Conservation (phyloP, 2,888 invertebrate species). For the Drosophila sordidapex region DNA sequence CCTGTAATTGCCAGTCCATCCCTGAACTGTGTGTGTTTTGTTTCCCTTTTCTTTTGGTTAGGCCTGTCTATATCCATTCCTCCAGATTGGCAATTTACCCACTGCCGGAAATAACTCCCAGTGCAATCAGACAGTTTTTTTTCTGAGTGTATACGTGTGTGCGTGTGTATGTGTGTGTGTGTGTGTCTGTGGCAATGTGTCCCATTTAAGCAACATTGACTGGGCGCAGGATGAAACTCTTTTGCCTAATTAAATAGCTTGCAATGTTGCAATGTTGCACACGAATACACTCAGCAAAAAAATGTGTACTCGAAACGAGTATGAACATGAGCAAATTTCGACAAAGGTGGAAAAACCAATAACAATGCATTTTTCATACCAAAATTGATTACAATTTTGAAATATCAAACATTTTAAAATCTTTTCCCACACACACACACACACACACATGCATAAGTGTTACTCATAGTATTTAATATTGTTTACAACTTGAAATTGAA, state of each 20-base stretch:
- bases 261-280: conserved; percentile 33
- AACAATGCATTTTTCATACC: not conserved
- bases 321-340: not conserved
- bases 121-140: not conserved
- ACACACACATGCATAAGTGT: not conserved
- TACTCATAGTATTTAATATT: no score
- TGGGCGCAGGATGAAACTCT: conserved; percentile 31
- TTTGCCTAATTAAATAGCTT: conserved; percentile 71
- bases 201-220: conserved; percentile 58
- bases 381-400: conserved; percentile 1
- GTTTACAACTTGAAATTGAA: no score
- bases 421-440: not conserved
- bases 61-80: not conserved
- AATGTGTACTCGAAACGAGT: not conserved
- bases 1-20: not conserved
- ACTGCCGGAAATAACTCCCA: not conserved
- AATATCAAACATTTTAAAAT: conserved; percentile 13
- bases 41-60: not conserved
- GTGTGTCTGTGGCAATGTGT: conserved; percentile 28
- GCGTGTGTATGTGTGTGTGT: conserved; percentile 8
- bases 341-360: not conserved
- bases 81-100: not conserved
- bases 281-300: not conserved
- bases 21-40: not conserved
- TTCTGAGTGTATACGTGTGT: not conserved